A percentile compares a stretch with the other conserved stretches of the same genome.
Evolutionary conservation across 2,113 vertebrate species (phyloP).

Genomic region (Mormyrus iriodes): DNA sequence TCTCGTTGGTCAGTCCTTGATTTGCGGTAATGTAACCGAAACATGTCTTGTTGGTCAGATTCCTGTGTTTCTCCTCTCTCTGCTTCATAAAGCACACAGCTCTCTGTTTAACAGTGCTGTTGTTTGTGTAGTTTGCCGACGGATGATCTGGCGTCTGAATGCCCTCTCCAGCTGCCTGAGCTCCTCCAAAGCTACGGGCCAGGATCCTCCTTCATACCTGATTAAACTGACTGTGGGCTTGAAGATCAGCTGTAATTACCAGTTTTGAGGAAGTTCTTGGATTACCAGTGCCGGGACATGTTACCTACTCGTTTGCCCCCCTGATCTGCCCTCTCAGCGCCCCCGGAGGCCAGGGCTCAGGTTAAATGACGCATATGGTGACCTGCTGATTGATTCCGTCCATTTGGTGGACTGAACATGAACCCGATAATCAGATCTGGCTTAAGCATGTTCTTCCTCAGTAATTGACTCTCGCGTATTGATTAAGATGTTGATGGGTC

Average conservation of each 20-base stretch:
- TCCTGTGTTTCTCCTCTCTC: neutral
- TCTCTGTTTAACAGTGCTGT: neutral
- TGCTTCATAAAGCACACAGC: neutral
- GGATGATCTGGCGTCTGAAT: neutral
- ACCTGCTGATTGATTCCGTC: slow-evolving; percentile 81
- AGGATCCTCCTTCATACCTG: neutral
- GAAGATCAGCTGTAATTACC: neutral
- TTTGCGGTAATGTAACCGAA: neutral
- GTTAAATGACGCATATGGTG: slow-evolving; percentile 64
- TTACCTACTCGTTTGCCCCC: neutral
- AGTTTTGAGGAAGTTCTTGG: neutral
- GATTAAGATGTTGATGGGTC: slow-evolving; percentile 96
- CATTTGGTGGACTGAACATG: slow-evolving; percentile 83
- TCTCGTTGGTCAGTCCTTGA: too few relatives aligned
- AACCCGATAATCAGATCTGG: slow-evolving; percentile 89
- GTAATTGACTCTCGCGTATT: slow-evolving; percentile 96
- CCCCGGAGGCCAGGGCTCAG: slow-evolving; percentile 21
- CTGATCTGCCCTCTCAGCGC: neutral
- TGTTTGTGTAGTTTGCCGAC: neutral
- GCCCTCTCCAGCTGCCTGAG: neutral
- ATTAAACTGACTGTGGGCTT: neutral
- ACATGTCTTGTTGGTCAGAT: neutral
- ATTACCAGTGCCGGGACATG: neutral
- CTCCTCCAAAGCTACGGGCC: neutral
- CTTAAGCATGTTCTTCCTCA: slow-evolving; percentile 81